A percentile compares a stretch with the other conserved stretches of the same genome.
These are phyloP conservation scores for Osmoderma eremita DNA, from an alignment of 2,888 invertebrate genomes.

Conservation along the genomic window DNA sequence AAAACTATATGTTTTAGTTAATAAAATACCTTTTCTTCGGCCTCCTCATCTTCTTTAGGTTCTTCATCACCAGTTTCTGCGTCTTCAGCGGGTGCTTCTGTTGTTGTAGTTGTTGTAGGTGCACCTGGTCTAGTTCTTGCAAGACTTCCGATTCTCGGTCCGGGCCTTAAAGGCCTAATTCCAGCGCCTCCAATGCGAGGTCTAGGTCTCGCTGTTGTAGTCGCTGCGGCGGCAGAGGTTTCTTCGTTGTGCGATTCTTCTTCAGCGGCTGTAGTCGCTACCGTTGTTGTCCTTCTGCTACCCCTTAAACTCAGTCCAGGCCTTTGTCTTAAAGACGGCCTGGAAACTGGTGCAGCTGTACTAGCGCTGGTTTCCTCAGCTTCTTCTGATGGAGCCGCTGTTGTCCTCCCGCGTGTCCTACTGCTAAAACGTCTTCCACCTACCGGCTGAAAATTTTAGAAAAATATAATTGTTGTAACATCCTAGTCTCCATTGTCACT, in stretches of 20 bases:
- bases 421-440: slow-evolving; percentile 57
- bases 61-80: slow-evolving; percentile 65
- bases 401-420: slow-evolving; percentile 59
- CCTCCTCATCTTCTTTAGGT: slow-evolving; percentile 62
- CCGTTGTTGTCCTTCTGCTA: slow-evolving; percentile 56
- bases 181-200: slow-evolving; percentile 60
- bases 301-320: slow-evolving; percentile 61
- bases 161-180: slow-evolving; percentile 72
- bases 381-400: slow-evolving; percentile 58
- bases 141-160: slow-evolving; percentile 70
- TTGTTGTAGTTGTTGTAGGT: slow-evolving; percentile 64
- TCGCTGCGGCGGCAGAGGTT: slow-evolving; percentile 49
- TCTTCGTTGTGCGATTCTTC: slow-evolving; percentile 50
- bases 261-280: slow-evolving; percentile 53
- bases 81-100: slow-evolving; percentile 62
- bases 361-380: slow-evolving; percentile 62
- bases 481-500: slow-evolving; percentile 3
- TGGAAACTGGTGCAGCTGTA: slow-evolving; percentile 57
- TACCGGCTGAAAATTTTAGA: slow-evolving; percentile 51
- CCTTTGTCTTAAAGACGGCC: slow-evolving; percentile 64
- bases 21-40: slow-evolving; percentile 56
- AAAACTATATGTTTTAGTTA: not conserved
- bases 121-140: slow-evolving; percentile 65
- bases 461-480: slow-evolving; percentile 9
- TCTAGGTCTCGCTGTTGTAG: slow-evolving; percentile 57